These are phyloP conservation scores for Mormyrus lacerda DNA, from an alignment of 2,113 vertebrate species.

Conservation along the genomic window DNA sequence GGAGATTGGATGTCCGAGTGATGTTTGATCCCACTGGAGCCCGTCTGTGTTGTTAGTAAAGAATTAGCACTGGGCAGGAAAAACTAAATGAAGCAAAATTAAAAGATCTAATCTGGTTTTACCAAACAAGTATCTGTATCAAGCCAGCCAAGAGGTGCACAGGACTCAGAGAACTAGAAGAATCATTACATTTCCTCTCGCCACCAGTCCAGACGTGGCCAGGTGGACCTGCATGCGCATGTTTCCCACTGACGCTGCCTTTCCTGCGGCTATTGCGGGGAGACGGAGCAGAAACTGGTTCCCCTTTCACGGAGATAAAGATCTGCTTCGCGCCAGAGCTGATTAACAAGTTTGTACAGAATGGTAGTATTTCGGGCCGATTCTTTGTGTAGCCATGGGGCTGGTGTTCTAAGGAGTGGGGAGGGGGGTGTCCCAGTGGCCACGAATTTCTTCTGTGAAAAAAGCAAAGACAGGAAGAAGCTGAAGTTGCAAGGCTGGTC, in stretches of 20 bases:
- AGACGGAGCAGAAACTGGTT: constrained; percentile 16
- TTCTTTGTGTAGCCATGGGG: not conserved
- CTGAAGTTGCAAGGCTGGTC: not conserved
- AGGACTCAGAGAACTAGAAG: constrained; percentile 32
- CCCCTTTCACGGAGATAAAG: not conserved
- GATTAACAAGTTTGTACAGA: constrained; percentile 11
- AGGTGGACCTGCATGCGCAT: constrained; percentile 38
- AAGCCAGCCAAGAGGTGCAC: constrained; percentile 29
- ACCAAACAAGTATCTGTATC: constrained; percentile 34
- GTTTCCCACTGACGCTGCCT: constrained; percentile 17
- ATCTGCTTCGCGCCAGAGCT: not conserved
- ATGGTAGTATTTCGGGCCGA: not conserved
- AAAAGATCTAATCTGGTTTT: not conserved
- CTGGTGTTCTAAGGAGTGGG: not conserved
- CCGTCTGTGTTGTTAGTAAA: constrained; percentile 35
- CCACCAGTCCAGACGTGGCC: constrained; percentile 26
- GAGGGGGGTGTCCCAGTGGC: not conserved
- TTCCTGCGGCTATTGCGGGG: constrained; percentile 39
- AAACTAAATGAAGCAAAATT: constrained; percentile 23
- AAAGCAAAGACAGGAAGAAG: not conserved
- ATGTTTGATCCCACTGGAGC: constrained; percentile 32
- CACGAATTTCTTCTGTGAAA: not conserved
- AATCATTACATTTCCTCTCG: not conserved
- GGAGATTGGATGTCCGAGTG: constrained; percentile 39
- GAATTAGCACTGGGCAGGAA: not conserved